These are phyloP conservation scores for Sminthurides aquaticus DNA, from an alignment of 2,888 invertebrate species.

Conservation along the genomic window DNA sequence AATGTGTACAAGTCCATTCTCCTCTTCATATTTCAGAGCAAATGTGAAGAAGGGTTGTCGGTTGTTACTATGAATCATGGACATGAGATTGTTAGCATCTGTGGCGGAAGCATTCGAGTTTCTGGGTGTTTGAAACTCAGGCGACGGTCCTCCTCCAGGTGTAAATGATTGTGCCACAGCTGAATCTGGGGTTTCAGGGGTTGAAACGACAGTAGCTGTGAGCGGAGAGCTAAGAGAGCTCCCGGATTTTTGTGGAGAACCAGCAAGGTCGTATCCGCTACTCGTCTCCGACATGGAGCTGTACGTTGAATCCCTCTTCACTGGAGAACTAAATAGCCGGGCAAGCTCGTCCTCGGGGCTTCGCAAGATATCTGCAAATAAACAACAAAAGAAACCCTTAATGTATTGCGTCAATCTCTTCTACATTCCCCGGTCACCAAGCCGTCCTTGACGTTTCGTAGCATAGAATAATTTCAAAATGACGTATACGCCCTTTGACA, in stretches of 20 bases:
- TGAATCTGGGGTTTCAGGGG: constrained; percentile 37
- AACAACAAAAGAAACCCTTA: neutral
- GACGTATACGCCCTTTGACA: too few relatives aligned
- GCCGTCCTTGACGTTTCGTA: too few relatives aligned
- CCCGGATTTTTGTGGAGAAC: constrained; percentile 21
- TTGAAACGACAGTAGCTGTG: constrained; percentile 26
- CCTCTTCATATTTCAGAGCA: constrained; percentile 41
- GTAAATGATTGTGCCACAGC: constrained; percentile 2
- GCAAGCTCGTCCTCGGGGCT: constrained; percentile 42
- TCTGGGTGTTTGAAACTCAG: constrained; percentile 12
- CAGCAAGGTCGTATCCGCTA: constrained; percentile 33
- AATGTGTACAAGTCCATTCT: constrained; percentile 38
- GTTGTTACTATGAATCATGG: constrained; percentile 31
- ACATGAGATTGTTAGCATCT: constrained; percentile 19
- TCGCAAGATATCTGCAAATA: constrained; percentile 30
- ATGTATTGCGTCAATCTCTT: too few relatives aligned
- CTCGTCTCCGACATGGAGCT: constrained; percentile 43
- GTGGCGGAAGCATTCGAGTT: constrained; percentile 3
- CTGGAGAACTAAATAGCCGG: constrained; percentile 35
- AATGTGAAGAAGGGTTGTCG: constrained; percentile 43
- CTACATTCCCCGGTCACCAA: too few relatives aligned
- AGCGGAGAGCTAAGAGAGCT: constrained; percentile 29
- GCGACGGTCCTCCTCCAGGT: constrained; percentile 12
- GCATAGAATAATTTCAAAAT: too few relatives aligned
- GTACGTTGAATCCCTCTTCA: constrained; percentile 41